phyloP scores from a whole-genome alignment of 2,888 invertebrate species.

The Trissolcus brochymenae region DNA sequence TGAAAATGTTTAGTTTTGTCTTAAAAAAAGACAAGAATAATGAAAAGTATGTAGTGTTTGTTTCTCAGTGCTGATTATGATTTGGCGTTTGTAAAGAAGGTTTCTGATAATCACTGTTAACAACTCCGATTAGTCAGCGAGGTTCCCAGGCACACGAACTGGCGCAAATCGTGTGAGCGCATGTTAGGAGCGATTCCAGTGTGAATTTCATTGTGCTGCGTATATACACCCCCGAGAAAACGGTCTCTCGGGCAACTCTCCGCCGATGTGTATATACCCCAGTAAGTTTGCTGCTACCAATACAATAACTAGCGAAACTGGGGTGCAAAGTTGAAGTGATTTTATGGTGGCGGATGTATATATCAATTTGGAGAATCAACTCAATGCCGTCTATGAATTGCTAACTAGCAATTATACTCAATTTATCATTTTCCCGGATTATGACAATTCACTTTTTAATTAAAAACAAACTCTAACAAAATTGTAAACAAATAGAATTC shows the following conservation, averaged over 20 bases:
- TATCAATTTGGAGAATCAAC: slow-evolving; percentile 61
- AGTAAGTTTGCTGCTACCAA: slow-evolving; percentile 51
- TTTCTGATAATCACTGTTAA: slow-evolving; percentile 62
- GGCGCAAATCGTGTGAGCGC: slow-evolving; percentile 73
- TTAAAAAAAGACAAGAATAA: no score
- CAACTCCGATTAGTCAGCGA: slow-evolving; percentile 71
- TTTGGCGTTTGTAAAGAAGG: neutral
- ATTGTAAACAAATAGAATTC: no score
- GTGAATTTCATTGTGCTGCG: slow-evolving; percentile 71
- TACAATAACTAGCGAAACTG: slow-evolving; percentile 51
- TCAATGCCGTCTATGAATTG: slow-evolving; percentile 22
- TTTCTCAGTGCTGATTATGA: neutral
- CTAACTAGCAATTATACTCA: slow-evolving; percentile 33
- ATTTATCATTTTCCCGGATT: neutral
- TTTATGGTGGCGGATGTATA: slow-evolving; percentile 67
- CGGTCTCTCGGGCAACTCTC: slow-evolving; percentile 40
- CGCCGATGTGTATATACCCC: slow-evolving; percentile 38
- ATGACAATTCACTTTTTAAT: neutral
- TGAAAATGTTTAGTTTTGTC: no score
- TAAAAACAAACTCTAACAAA: neutral
- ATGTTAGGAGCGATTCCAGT: slow-evolving; percentile 72
- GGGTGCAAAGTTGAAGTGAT: slow-evolving; percentile 65
- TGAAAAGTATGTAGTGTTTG: no score
- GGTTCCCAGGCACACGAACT: slow-evolving; percentile 71
- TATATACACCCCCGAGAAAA: slow-evolving; percentile 62